Evolutionary conservation across 2,888 invertebrate species (phyloP).

Genomic region (Mythimna vitellina): DNA sequence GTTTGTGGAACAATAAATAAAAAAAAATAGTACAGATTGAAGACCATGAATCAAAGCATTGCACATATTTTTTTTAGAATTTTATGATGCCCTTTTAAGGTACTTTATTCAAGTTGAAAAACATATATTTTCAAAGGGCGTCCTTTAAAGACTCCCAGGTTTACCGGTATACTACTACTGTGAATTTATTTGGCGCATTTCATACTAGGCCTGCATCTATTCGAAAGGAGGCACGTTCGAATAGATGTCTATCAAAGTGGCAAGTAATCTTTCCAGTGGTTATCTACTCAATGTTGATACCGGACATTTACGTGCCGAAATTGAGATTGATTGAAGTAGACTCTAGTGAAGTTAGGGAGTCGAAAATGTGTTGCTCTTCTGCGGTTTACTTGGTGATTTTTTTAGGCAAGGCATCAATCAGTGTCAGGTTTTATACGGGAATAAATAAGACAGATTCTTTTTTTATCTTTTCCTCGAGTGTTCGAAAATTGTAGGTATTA

Average conservation of each 20-base stretch:
- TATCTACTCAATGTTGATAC: conserved; percentile 36
- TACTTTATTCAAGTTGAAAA: too few species aligned
- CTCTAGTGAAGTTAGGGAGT: conserved; percentile 7
- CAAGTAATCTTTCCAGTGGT: conserved; percentile 22
- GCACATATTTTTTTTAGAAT: too few species aligned
- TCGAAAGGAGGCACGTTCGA: too few species aligned
- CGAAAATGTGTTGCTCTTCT: conserved; percentile 37
- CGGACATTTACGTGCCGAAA: conserved; percentile 51
- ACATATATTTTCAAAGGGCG: too few species aligned
- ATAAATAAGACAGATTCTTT: conserved; percentile 16
- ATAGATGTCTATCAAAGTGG: background rate
- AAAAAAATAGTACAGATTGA: too few species aligned
- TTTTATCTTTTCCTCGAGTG: conserved; percentile 7
- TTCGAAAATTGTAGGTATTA: too few species aligned
- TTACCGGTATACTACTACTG: background rate
- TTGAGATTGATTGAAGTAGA: conserved; percentile 62
- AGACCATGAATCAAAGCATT: too few species aligned
- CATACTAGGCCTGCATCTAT: background rate
- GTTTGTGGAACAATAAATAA: too few species aligned
- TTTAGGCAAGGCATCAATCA: conserved; percentile 30
- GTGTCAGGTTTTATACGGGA: conserved; percentile 23
- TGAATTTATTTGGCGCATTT: background rate
- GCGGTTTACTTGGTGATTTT: conserved; percentile 21
- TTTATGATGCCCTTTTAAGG: too few species aligned
- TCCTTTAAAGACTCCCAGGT: too few species aligned